A percentile compares a stretch with the other conserved stretches of the same genome.
phyloP scores from a whole-genome alignment of 2,113 vertebrate genomes.

The Pollachius pollachius region DNA sequence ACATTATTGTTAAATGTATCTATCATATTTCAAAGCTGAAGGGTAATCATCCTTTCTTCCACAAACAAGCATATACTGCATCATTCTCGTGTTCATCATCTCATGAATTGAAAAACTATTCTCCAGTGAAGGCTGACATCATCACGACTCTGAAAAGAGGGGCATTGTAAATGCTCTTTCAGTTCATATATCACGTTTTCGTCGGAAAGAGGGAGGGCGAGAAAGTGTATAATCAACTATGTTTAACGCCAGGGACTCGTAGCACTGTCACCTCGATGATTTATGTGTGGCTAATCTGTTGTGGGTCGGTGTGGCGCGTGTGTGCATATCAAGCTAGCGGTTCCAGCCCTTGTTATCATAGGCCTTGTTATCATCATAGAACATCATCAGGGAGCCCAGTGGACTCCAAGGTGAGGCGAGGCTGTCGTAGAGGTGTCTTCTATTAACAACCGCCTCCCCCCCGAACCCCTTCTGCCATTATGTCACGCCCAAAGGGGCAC shows the following conservation, averaged over 20 bases:
- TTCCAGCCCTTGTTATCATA: conserved; percentile 62
- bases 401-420: conserved; percentile 36
- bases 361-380: conserved; percentile 56
- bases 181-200: conserved; percentile 66
- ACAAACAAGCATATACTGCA: not conserved
- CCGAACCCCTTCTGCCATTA: conserved; percentile 35
- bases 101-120: not conserved
- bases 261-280: conserved; percentile 55
- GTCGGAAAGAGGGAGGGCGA: conserved; percentile 63
- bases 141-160: too few relatives aligned
- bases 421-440: conserved; percentile 27
- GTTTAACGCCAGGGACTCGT: conserved; percentile 60
- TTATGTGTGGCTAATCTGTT: conserved; percentile 66
- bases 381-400: conserved; percentile 52
- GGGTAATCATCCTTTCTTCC: not conserved
- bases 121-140: too few relatives aligned
- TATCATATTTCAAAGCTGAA: not conserved
- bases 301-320: conserved; percentile 27
- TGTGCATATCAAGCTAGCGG: conserved; percentile 27
- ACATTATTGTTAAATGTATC: not conserved
- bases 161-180: conserved; percentile 9
- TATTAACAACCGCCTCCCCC: conserved; percentile 43
- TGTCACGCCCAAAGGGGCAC: conserved; percentile 26
- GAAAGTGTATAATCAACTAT: conserved; percentile 69
- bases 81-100: not conserved